Evolutionary conservation across 2,888 invertebrate genomes (phyloP).

Genomic region (Spilarctia lutea): DNA sequence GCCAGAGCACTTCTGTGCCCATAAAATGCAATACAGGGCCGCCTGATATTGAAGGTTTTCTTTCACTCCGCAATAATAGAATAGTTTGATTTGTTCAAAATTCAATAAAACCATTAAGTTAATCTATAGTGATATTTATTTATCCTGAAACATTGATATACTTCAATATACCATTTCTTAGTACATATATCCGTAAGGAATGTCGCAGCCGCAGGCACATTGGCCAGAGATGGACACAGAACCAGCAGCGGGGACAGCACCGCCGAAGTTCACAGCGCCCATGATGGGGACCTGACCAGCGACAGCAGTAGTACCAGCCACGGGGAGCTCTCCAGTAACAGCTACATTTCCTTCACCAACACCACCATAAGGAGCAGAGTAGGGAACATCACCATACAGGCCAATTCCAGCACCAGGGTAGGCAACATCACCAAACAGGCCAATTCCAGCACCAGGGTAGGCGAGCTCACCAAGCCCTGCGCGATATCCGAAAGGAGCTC

Average conservation of each 20-base stretch:
- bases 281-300: conserved; percentile 57
- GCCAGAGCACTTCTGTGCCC: no score
- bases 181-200: background rate
- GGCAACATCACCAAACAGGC: background rate
- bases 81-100: no score
- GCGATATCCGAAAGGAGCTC: conserved; percentile 28
- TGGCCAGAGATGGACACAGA: conserved; percentile 32
- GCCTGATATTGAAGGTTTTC: no score
- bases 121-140: no score
- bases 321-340: conserved; percentile 55
- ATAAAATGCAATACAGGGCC: no score
- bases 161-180: background rate
- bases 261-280: conserved; percentile 51
- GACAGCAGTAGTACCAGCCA: conserved; percentile 54
- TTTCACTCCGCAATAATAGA: no score
- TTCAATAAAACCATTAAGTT: no score
- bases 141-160: no score
- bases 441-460: background rate
- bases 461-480: conserved; percentile 16
- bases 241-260: conserved; percentile 57
- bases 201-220: conserved; percentile 53
- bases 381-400: background rate
- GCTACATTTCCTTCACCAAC: conserved; percentile 51
- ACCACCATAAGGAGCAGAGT: conserved; percentile 37
- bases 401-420: conserved; percentile 5